phyloP scores from a whole-genome alignment of 2,888 invertebrate species.

The Palloptera scutellata region DNA sequence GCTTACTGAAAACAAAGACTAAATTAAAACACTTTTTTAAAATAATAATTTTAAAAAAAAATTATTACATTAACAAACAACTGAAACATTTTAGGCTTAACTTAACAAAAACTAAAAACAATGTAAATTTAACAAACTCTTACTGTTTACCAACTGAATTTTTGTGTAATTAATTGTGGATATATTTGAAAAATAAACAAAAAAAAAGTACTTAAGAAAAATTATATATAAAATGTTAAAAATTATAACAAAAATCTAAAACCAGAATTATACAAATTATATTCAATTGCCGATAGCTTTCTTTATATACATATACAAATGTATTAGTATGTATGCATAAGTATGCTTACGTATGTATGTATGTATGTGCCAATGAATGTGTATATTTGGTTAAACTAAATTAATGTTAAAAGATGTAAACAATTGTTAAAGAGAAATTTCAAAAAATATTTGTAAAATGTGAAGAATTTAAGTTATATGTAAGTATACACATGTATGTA shows the following conservation, averaged over 20 bases:
- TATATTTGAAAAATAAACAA: constrained; percentile 8
- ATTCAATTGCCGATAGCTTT: neutral
- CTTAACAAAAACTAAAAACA: constrained; percentile 10
- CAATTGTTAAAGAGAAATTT: neutral
- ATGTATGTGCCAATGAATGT: constrained; percentile 2
- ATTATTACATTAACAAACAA: constrained; percentile 11
- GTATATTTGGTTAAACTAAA: constrained; percentile 1
- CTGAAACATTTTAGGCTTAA: neutral
- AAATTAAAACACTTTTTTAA: constrained; percentile 38
- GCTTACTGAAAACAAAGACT: constrained; percentile 62
- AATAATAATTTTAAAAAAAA: constrained; percentile 5
- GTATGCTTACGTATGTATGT: neutral
- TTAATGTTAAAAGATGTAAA: neutral
- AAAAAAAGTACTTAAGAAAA: constrained; percentile 13
- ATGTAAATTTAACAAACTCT: constrained; percentile 21
- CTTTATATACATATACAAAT: constrained; percentile 13
- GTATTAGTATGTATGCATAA: constrained; percentile 22
- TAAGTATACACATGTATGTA: constrained; percentile 3
- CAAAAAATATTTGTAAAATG: constrained; percentile 2
- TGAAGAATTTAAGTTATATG: constrained; percentile 9
- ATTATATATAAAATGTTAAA: constrained; percentile 27
- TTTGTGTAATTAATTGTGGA: constrained; percentile 28
- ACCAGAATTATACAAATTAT: constrained; percentile 1
- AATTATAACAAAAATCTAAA: neutral
- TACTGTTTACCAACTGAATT: constrained; percentile 22